A percentile compares a stretch with the other conserved stretches of the same genome.
Evolutionary conservation across 2,113 vertebrate genomes (phyloP).

Genomic region (Mandrillus leucophaeus): DNA sequence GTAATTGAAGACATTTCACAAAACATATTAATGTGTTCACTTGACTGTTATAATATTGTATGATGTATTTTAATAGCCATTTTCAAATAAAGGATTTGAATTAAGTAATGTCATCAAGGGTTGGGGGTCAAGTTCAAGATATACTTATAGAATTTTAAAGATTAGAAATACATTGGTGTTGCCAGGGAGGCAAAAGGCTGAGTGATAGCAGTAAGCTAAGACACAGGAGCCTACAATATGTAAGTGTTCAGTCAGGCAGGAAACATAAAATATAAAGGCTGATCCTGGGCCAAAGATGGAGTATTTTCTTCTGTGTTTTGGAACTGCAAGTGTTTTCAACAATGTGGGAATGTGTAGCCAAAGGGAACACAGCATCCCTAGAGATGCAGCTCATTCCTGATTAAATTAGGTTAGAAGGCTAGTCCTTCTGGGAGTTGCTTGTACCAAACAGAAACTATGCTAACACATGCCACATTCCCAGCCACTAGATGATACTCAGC

Average conservation of each 20-base stretch:
- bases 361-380: neutral
- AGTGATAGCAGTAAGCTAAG: neutral
- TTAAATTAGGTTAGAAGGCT: constrained; percentile 7
- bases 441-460: neutral
- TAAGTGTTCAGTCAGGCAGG: neutral
- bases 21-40: neutral
- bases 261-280: neutral
- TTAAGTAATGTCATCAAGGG: neutral
- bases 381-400: neutral
- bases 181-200: neutral
- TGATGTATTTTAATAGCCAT: neutral
- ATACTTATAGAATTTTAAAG: neutral
- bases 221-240: neutral
- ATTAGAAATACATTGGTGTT: neutral
- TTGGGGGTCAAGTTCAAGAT: neutral
- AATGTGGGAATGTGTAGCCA: neutral
- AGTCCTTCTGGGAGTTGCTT: neutral
- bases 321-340: neutral
- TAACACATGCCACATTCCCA: neutral
- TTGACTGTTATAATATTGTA: neutral
- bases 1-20: neutral
- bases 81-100: neutral
- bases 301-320: neutral
- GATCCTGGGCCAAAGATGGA: neutral
- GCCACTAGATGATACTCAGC: neutral